Evolutionary conservation across 2,888 invertebrate species (phyloP), one percentile per base, ranked within the genome.

Genomic region (Xanthorhoe designata): DNA sequence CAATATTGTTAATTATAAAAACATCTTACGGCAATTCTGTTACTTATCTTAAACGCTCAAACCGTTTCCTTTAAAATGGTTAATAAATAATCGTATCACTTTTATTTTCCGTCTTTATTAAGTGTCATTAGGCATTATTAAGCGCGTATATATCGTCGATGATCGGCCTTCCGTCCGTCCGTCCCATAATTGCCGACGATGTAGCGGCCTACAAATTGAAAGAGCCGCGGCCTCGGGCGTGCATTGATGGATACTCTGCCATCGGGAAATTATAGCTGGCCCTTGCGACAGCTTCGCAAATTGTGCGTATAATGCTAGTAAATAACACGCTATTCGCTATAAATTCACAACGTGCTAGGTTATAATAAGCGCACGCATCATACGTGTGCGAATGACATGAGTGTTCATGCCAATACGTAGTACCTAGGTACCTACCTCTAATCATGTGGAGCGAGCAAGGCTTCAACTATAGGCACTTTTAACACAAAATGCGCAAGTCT

Each of bases 71-170:
- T 83, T 77, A 80, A 80, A 78, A 78, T 75, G 75, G 78, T 79
- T 82, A 84, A 88, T 90, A 90, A 90, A 91, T 89, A 90, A 89
- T 90, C 87, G 85, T 87, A 84, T 86, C 89, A 89, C 88, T 89
- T 90, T 91, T 90, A 90, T 91, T 90, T 90, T 90, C 86, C 71
- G 87, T 89, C 90, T 92, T 90, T 91, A 92, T 93, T 91, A 91
- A 90, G 89, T 90, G 90, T 92, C 92, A 92, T 93, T 92, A 93
- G 90, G 88, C 87, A 89, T 92, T 92, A 92, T 93, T 91, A 92
- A 91, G 88, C 88, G 84, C 82, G 86, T 87, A 86, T 91, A 91
- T 91, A 92, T 90, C 86, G 91, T 86, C 87, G 92, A 91, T 89
- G 91, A 88, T 86, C 89, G 84, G 90, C 92, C 92, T 92, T 91